Base-by-base conservation (phyloP, 2,797 vertebrate species). In the Aulostomus chinensis region DNA sequence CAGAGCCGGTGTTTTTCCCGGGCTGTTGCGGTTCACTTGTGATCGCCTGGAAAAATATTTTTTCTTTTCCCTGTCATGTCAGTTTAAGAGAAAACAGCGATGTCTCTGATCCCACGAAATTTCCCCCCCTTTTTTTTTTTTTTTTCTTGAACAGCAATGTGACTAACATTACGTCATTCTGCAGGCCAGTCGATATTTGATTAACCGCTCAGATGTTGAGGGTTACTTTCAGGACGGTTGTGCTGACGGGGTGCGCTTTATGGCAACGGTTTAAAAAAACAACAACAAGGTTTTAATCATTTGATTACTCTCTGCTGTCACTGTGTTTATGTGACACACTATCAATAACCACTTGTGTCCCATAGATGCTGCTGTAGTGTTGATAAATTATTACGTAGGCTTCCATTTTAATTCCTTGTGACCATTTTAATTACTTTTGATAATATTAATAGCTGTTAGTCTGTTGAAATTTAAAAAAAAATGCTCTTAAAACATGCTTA, bases 141-240 rank as follows among this genome's bases (percentile, higher is more conserved):
- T 67, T 73, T 68, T 37, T 68, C 34, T 28, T 24, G 58, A 84
- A 73, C 34, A 51, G 47, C 53, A 55, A 17, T 52, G 68, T 62
- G 48, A 59, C 61, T 73, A 86, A 88, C 91, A 94, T 97, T 83
- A 96, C 94, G 94, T 98, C 95, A 98, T 96, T 88, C 92, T 94
- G 94, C 95, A 94, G 94, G 81, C 88, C 86, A 88, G 90, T 92
- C 91, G 89, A 86, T 85, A 87, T 93, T 92, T 93, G 92, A 94
- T 94, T 91, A 93, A 94, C 81, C 84, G 87, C 76, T 77, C 83
- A 85, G 91, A 90, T 91, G 86, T 88, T 84, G 85, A 85, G 88
- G 88, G 87, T 81, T 68, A 77, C 79, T 84, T 89, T 89, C 35
- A 73, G 83, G 77, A 62, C 68, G 77, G 83, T 90, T 90, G 79